Evolutionary conservation across 2,797 vertebrate genomes (phyloP).

Genomic region (Hyperoplus immaculatus): DNA sequence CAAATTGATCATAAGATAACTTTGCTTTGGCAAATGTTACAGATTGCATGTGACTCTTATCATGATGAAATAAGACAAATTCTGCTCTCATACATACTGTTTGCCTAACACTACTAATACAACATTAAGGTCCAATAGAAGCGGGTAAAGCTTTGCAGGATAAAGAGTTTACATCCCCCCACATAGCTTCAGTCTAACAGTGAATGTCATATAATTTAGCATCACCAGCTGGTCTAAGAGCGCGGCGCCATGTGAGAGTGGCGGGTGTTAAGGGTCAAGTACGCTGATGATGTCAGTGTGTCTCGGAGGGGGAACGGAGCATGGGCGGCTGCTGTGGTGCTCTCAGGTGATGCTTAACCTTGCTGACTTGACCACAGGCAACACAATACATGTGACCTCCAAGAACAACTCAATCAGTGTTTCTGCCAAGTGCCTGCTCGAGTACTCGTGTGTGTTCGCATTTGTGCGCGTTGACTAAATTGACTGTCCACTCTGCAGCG

Average conservation of each 20-base stretch:
- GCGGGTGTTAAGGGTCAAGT: constrained; percentile 66
- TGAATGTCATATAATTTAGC: not conserved
- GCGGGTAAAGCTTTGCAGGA: constrained; percentile 2
- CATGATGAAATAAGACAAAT: constrained; percentile 21
- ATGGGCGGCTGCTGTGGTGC: constrained; percentile 65
- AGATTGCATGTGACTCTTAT: constrained; percentile 51
- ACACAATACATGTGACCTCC: constrained; percentile 79
- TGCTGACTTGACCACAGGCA: constrained; percentile 65
- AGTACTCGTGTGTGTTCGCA: constrained; percentile 2
- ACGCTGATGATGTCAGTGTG: constrained; percentile 73
- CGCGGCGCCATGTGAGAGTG: constrained; percentile 62
- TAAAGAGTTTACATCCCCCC: constrained; percentile 7
- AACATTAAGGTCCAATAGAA: constrained; percentile 16
- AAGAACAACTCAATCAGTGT: constrained; percentile 60
- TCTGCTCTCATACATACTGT: constrained; percentile 27
- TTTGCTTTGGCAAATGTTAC: not conserved
- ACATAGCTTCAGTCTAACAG: constrained; percentile 4
- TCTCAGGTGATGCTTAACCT: constrained; percentile 83
- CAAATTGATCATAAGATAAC: not conserved
- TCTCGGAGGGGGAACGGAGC: constrained; percentile 62
- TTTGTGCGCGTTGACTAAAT: constrained; percentile 28
- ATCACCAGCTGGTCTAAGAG: constrained; percentile 10
- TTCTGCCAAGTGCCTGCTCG: constrained; percentile 71
- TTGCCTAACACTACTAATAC: not conserved
- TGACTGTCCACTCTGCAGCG: constrained; percentile 47